Conservation (phyloP, 2,888 invertebrate species). For the Fragum whitleyi region DNA sequence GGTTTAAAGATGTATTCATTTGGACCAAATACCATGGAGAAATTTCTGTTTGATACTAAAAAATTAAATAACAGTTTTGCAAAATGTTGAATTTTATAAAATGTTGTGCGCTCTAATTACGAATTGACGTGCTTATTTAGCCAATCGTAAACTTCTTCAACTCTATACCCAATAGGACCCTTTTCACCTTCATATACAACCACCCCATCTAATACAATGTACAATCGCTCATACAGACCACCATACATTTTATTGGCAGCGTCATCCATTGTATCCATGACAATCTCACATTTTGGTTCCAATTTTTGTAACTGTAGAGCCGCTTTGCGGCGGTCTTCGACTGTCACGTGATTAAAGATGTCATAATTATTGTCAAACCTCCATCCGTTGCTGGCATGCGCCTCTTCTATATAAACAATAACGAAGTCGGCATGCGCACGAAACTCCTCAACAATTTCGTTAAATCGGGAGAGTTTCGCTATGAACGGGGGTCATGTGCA, state of each 20-base stretch:
- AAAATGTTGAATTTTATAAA: too few relatives aligned
- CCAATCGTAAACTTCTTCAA: constrained; percentile 76
- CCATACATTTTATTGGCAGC: constrained; percentile 74
- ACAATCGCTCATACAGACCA: constrained; percentile 78
- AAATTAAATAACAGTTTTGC: too few relatives aligned
- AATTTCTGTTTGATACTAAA: too few relatives aligned
- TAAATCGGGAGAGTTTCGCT: constrained; percentile 74
- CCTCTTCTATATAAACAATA: constrained; percentile 81
- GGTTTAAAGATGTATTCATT: too few relatives aligned
- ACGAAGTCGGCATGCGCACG: constrained; percentile 75
- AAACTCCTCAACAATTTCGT: constrained; percentile 71
- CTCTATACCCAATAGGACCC: constrained; percentile 73
- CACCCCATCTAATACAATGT: constrained; percentile 71
- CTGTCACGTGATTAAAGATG: constrained; percentile 66
- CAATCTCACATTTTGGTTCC: constrained; percentile 67
- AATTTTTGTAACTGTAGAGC: constrained; percentile 61
- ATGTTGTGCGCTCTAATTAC: too few relatives aligned
- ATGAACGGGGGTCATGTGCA: constrained; percentile 81
- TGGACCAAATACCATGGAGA: too few relatives aligned
- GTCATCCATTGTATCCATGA: constrained; percentile 76
- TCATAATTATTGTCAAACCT: constrained; percentile 72
- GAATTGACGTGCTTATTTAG: constrained; percentile 54
- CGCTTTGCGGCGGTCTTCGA: constrained; percentile 72
- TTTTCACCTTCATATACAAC: constrained; percentile 74
- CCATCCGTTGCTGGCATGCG: constrained; percentile 81